Percentiles rank a stretch among this genome's conserved stretches.
Conservation (phyloP, 2,113 vertebrate genomes). For the Ammodytes dubius region DNA sequence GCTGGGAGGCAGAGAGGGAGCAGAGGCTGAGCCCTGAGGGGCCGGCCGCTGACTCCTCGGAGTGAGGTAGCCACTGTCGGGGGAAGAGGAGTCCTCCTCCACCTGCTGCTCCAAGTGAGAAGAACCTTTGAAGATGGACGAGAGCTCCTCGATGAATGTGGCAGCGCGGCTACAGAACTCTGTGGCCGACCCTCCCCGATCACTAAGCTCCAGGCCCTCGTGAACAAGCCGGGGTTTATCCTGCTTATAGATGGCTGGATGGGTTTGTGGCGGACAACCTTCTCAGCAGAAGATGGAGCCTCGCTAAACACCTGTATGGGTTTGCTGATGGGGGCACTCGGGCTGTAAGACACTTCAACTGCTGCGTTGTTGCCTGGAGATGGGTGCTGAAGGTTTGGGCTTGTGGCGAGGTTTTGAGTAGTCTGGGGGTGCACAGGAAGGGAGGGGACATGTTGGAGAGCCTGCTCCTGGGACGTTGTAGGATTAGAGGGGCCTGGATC, state of each 20-base stretch:
- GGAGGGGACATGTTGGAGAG: slow-evolving; percentile 65
- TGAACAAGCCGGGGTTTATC: slow-evolving; percentile 85
- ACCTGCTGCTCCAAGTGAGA: slow-evolving; percentile 84
- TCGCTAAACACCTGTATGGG: slow-evolving; percentile 78
- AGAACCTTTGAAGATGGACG: slow-evolving; percentile 93
- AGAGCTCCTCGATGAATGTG: slow-evolving; percentile 95
- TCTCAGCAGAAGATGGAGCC: slow-evolving; percentile 68
- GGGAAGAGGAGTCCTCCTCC: slow-evolving; percentile 94
- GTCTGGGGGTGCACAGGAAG: slow-evolving; percentile 35
- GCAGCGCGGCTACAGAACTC: slow-evolving; percentile 92
- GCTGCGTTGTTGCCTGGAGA: slow-evolving; percentile 45
- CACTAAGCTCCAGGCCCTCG: slow-evolving; percentile 76
- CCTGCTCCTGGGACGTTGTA: slow-evolving; percentile 71
- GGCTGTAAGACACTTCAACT: slow-evolving; percentile 64
- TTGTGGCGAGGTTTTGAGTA: slow-evolving; percentile 69
- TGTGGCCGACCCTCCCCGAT: slow-evolving; percentile 82
- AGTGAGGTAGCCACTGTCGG: slow-evolving; percentile 96
- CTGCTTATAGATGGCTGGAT: slow-evolving; percentile 81
- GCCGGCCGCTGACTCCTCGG: slow-evolving; percentile 85
- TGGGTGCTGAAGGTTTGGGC: slow-evolving; percentile 28
- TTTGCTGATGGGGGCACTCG: slow-evolving; percentile 72
- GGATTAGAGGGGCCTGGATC: slow-evolving; percentile 64
- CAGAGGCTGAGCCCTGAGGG: slow-evolving; percentile 75
- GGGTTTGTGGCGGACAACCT: slow-evolving; percentile 66
- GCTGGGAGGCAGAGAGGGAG: slow-evolving; percentile 42